Evolutionary conservation across 30 jellyfish, hydroid and myxozoan genomes (phyloP).

Genomic region (Hydra vulgaris): DNA sequence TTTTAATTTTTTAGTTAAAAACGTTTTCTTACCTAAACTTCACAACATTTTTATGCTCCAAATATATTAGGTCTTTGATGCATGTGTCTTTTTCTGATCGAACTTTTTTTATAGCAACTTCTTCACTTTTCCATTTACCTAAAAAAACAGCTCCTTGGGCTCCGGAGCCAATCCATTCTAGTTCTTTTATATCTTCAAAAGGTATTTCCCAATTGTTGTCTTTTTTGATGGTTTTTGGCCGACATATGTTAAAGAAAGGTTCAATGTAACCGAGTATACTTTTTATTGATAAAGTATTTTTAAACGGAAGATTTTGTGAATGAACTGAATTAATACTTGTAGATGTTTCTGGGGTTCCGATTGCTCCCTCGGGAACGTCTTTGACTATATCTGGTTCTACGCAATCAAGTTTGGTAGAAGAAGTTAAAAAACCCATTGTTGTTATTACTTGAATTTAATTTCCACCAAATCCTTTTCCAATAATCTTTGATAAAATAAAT

Average conservation of each 20-base stretch:
- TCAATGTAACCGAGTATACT: background rate
- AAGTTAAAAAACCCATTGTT: background rate
- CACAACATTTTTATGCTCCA: slow-evolving; percentile 79
- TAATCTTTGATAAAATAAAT: too few species aligned
- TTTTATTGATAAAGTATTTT: background rate
- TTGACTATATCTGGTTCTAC: slow-evolving; percentile 28
- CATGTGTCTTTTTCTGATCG: slow-evolving; percentile 63
- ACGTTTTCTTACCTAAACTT: slow-evolving; percentile 61
- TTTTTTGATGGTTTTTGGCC: slow-evolving; percentile 17
- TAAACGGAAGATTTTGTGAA: background rate
- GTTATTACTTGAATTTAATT: too few species aligned
- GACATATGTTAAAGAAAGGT: background rate
- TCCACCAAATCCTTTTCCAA: background rate
- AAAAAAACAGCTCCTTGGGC: slow-evolving; percentile 99
- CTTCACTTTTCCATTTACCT: slow-evolving; percentile 62
- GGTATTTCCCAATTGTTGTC: slow-evolving; percentile 80
- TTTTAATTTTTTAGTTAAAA: too few species aligned
- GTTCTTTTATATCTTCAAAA: slow-evolving; percentile 69
- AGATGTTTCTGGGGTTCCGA: slow-evolving; percentile 31
- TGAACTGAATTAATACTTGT: background rate
- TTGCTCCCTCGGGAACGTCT: slow-evolving; percentile 35
- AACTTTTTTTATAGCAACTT: slow-evolving; percentile 91
- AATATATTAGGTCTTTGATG: slow-evolving; percentile 60
- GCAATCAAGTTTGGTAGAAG: background rate
- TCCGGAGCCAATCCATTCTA: slow-evolving; percentile 94